Conservation (phyloP, 1,140 invertebrate species). For the Sarcophaga bullata region DNA sequence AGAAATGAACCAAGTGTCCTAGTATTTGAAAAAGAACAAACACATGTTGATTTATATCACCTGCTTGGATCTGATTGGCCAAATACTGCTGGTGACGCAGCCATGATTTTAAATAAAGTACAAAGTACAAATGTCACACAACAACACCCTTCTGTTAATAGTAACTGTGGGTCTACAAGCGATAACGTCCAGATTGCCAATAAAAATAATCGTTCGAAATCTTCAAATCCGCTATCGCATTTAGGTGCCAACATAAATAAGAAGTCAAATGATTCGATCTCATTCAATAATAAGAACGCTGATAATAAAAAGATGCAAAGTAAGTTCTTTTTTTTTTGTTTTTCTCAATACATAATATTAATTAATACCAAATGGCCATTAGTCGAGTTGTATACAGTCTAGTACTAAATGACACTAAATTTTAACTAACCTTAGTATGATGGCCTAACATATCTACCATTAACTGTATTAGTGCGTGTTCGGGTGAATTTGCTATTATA, state of each 20-base stretch:
- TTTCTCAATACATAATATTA: too few species aligned
- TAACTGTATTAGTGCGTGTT: too few species aligned
- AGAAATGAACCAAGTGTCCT: constrained; percentile 64
- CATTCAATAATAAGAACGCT: background rate
- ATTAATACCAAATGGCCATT: too few species aligned
- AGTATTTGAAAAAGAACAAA: constrained; percentile 51
- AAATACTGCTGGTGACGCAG: constrained; percentile 54
- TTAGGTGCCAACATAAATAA: background rate
- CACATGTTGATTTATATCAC: constrained; percentile 63
- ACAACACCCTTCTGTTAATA: background rate
- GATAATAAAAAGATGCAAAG: constrained; percentile 30
- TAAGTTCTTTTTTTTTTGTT: background rate
- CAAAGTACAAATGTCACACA: constrained; percentile 38
- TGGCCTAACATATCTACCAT: too few species aligned
- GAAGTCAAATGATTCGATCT: background rate
- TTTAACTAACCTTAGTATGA: too few species aligned
- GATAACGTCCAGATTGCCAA: background rate
- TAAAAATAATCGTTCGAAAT: constrained; percentile 46
- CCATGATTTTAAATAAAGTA: constrained; percentile 49
- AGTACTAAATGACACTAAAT: too few species aligned
- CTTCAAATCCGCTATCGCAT: constrained; percentile 46
- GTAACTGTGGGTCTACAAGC: background rate
- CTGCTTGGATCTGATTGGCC: constrained; percentile 63
- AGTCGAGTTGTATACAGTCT: too few species aligned
- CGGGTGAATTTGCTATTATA: too few species aligned